Evolutionary conservation across 2,888 invertebrate species (phyloP).

Genomic region (Cheilosia grossa): DNA sequence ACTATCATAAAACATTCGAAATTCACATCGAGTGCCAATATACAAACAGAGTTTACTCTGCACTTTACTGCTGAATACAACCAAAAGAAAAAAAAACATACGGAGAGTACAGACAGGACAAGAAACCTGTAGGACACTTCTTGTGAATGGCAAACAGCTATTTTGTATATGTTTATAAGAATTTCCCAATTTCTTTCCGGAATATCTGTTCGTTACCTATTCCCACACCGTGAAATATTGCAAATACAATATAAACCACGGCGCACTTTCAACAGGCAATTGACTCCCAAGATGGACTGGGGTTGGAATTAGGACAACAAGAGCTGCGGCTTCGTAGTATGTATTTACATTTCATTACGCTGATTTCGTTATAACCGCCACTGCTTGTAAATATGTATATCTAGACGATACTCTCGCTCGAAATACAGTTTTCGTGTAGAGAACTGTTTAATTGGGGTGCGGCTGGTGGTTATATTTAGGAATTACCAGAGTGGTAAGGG

Average conservation of each 20-base stretch:
- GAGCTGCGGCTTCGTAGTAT: constrained; percentile 13
- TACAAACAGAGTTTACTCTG: constrained; percentile 29
- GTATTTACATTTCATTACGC: constrained; percentile 65
- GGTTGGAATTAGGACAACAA: not conserved
- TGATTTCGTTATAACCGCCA: constrained; percentile 56
- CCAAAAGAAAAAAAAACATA: not conserved
- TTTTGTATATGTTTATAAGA: not conserved
- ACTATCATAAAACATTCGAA: constrained; percentile 51
- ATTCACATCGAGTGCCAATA: constrained; percentile 54
- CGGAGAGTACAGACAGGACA: not conserved
- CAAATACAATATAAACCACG: constrained; percentile 52
- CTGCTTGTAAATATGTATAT: not conserved
- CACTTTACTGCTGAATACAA: constrained; percentile 7
- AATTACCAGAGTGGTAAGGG: constrained; percentile 10
- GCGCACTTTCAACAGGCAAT: constrained; percentile 49
- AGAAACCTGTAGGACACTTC: constrained; percentile 37
- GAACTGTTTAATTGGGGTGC: constrained; percentile 4
- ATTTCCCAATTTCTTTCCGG: no score
- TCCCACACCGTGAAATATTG: constrained; percentile 31
- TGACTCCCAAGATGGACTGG: constrained; percentile 22
- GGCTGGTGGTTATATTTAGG: not conserved
- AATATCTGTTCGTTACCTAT: not conserved
- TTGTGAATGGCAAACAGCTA: not conserved
- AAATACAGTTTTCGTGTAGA: not conserved
- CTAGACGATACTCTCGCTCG: no score